Evolutionary conservation across 2,797 vertebrate species (phyloP).

Genomic region (Chiloscyllium punctatum): DNA sequence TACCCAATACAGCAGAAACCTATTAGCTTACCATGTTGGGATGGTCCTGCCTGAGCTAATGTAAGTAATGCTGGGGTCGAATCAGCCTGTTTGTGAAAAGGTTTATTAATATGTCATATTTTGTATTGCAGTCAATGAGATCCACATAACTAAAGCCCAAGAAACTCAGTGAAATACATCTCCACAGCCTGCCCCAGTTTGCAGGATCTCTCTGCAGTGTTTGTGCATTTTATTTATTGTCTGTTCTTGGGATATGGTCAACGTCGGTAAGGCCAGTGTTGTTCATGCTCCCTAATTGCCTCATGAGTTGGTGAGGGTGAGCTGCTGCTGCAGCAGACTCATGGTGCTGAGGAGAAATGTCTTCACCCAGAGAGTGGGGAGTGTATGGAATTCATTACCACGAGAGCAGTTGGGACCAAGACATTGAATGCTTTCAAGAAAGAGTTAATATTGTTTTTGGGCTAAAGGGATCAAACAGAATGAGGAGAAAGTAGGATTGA

Average conservation of each 20-base stretch:
- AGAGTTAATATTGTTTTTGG: too few relatives aligned
- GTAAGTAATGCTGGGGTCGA: background rate
- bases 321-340: background rate
- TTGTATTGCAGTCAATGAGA: background rate
- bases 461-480: too few relatives aligned
- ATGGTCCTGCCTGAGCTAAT: background rate
- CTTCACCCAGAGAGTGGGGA: background rate
- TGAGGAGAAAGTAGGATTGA: too few relatives aligned
- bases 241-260: background rate
- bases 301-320: background rate
- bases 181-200: background rate
- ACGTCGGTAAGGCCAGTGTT: background rate
- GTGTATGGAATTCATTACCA: too few relatives aligned
- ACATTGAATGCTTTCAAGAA: too few relatives aligned
- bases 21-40: background rate
- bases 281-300: background rate
- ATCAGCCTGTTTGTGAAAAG: background rate
- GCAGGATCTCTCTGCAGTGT: background rate
- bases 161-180: background rate
- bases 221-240: background rate
- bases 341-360: background rate
- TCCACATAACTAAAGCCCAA: background rate
- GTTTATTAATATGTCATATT: background rate
- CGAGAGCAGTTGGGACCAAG: too few relatives aligned
- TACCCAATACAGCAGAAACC: background rate